Conservation (phyloP, 2,888 invertebrate genomes). For the Sarcophaga subvicina region DNA sequence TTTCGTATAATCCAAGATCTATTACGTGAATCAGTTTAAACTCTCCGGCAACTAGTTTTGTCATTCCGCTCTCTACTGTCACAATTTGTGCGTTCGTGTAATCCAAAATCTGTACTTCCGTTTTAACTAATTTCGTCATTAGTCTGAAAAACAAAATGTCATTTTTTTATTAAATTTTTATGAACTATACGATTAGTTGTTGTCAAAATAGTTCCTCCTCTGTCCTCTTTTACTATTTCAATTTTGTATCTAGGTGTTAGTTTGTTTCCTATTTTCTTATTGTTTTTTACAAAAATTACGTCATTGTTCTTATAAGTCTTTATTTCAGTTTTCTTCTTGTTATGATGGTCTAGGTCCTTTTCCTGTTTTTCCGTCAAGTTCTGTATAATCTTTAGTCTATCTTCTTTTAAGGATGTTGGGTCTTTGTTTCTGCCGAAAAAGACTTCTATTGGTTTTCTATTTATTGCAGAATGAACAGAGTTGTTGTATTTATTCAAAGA, state of each 20-base stretch:
- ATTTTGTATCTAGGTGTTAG: slow-evolving; percentile 15
- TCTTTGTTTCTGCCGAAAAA: slow-evolving; percentile 24
- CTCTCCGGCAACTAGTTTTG: too few relatives aligned
- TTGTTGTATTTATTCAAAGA: slow-evolving; percentile 62
- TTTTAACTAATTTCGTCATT: too few relatives aligned
- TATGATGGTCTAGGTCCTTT: too few relatives aligned
- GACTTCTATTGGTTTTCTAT: slow-evolving; percentile 62
- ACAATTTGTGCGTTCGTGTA: slow-evolving; percentile 21
- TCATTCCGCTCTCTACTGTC: neutral
- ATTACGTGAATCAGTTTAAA: too few relatives aligned
- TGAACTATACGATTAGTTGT: slow-evolving; percentile 8
- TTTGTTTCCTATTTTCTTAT: slow-evolving; percentile 38
- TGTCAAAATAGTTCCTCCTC: slow-evolving; percentile 10
- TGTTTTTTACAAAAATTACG: slow-evolving; percentile 27
- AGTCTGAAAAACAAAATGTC: neutral
- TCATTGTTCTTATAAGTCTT: slow-evolving; percentile 14
- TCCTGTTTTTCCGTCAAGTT: too few relatives aligned
- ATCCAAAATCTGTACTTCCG: slow-evolving; percentile 30
- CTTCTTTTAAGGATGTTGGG: too few relatives aligned
- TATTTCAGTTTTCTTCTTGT: neutral
- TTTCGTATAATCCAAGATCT: too few relatives aligned
- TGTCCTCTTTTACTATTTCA: slow-evolving; percentile 41
- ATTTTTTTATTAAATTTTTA: neutral
- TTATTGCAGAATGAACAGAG: slow-evolving; percentile 60
- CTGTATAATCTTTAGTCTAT: too few relatives aligned